Evolutionary conservation across 2,797 vertebrate genomes (phyloP), one percentile per base, ranked within the genome.

Genomic region (Anguilla anguilla): DNA sequence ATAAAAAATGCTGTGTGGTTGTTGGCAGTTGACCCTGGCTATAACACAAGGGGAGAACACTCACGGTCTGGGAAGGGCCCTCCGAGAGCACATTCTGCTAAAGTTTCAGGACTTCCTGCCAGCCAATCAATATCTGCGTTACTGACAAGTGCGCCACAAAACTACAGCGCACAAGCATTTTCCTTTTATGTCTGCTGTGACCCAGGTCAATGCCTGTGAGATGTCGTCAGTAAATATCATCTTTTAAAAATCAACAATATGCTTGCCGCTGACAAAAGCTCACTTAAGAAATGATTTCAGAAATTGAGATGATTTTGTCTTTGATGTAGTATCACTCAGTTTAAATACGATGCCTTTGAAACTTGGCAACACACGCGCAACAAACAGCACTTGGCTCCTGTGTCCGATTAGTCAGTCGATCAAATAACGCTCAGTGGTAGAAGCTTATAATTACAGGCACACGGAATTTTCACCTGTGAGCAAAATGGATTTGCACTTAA

Each of bases 21-120:
- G 61, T 74, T 25, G 84, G 31, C 67, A 77, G 28, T 53, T 83
- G 51, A 82, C 39, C 35, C 46, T 55, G 83, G 89, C 88, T 92
- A 87, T 87, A 91, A 91, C 91, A 93, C 90, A 90, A 49, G 88
- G 86, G 79, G 64, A 69, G 87, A 53, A 59, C 51, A 17, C 28
- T 79, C 74, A 61, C 74, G 53, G 87, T 90, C 77, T 46, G 67
- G 69, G 85, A 15, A 85, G 53, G 67, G 89, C 82, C 89, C 87
- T 87, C 74, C 53, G 64, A 87, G 49, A 59, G 84, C 59, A 28
- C 85, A 90, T 87, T 86, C 89, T 59, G 87, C 84, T 86, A 89
- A 86, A 91, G 91, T 89, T 84, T 87, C 85, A 89, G 67, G 35
- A 35, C 13, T 25, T 15, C 64, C 83, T 72, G 49, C 25, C 55